phyloP scores from a whole-genome alignment of 2,888 invertebrate species.

The Melanchra persicariae region DNA sequence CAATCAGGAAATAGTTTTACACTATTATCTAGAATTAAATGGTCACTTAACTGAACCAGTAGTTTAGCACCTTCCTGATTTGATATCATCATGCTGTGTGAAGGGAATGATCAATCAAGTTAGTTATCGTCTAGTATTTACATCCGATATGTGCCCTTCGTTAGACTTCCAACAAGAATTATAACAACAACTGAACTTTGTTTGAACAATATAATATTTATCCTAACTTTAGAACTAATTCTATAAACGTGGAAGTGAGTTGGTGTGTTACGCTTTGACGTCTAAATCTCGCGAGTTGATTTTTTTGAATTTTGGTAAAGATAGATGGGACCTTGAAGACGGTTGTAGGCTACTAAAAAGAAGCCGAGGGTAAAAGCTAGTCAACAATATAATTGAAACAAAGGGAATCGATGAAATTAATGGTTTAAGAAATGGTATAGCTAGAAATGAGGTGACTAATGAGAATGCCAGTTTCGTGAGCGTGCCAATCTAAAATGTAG shows the following conservation, averaged over 20 bases:
- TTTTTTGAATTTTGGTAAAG: too few species aligned
- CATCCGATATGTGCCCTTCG: constrained; percentile 21
- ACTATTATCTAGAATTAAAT: constrained; percentile 20
- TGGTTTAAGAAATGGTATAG: too few species aligned
- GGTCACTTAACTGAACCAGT: constrained; percentile 9
- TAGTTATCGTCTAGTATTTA: constrained; percentile 3
- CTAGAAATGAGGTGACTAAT: neutral
- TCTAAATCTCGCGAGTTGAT: too few species aligned
- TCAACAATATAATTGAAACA: too few species aligned
- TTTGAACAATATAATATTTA: neutral
- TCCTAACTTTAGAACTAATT: neutral
- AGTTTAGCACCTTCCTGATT: constrained; percentile 34
- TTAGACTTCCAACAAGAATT: constrained; percentile 1
- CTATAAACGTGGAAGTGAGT: too few species aligned
- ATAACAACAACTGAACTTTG: neutral
- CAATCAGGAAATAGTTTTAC: constrained; percentile 7
- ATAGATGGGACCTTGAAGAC: too few species aligned
- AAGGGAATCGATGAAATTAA: neutral
- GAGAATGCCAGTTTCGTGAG: constrained; percentile 7
- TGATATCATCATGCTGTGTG: constrained; percentile 29
- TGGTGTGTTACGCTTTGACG: too few species aligned
- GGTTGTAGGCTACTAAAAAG: too few species aligned
- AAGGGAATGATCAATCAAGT: constrained; percentile 35
- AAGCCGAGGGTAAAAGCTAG: too few species aligned
- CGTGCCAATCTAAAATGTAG: constrained; percentile 51